phyloP scores from a whole-genome alignment of 2,113 vertebrate species.

The Anas platyrhynchos region DNA sequence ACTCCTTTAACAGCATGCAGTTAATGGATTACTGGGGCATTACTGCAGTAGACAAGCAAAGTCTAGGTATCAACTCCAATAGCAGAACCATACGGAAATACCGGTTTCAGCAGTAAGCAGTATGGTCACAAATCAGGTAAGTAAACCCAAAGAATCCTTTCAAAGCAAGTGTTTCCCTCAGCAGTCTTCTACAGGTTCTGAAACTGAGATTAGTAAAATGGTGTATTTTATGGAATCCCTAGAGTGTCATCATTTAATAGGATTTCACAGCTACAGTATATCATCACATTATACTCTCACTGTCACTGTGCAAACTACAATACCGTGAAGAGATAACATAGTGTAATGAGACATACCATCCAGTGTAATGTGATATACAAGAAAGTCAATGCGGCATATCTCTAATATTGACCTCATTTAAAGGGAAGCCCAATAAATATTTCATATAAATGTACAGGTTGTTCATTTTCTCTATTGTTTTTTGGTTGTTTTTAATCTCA shows the following conservation, averaged over 20 bases:
- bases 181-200: constrained; percentile 23
- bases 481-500: constrained; percentile 61
- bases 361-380: constrained; percentile 74
- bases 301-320: constrained; percentile 61
- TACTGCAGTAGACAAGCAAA: background rate
- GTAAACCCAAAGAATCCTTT: constrained; percentile 59
- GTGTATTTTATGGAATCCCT: constrained; percentile 64
- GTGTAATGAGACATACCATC: constrained; percentile 76
- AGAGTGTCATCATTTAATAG: constrained; percentile 71
- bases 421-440: constrained; percentile 51
- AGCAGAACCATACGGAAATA: background rate
- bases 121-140: constrained; percentile 31
- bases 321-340: constrained; percentile 74
- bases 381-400: constrained; percentile 75
- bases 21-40: background rate
- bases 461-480: constrained; percentile 66
- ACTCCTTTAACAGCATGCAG: background rate
- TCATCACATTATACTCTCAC: constrained; percentile 69
- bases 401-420: constrained; percentile 64
- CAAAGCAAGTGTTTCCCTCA: constrained; percentile 22
- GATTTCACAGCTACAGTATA: constrained; percentile 73
- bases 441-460: constrained; percentile 70
- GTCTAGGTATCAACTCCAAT: background rate
- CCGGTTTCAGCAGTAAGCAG: constrained; percentile 3
- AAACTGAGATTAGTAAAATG: constrained; percentile 45